Evolutionary conservation across 2,113 vertebrate genomes (phyloP).

Genomic region (Choloepus hoffmanni): DNA sequence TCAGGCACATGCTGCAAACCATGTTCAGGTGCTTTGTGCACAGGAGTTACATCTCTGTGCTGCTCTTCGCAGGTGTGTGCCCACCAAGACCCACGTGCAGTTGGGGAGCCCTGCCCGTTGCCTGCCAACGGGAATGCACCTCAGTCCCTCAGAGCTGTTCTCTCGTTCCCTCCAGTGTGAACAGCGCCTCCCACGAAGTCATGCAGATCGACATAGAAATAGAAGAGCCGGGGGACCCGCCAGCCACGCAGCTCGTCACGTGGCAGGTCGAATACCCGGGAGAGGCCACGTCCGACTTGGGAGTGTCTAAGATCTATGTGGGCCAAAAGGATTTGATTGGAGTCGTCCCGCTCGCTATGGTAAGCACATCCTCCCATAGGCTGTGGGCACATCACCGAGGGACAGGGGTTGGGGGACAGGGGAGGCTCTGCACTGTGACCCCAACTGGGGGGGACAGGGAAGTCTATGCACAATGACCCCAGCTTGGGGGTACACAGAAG

Average conservation of each 20-base stretch:
- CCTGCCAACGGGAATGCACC: accelerated
- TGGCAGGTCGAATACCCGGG: conserved; percentile 95
- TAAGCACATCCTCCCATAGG: conserved; percentile 82
- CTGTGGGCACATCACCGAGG: accelerated
- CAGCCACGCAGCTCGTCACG: conserved; percentile 92
- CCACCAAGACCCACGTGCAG: accelerated
- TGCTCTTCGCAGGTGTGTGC: accelerated
- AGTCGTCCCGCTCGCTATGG: conserved; percentile 94
- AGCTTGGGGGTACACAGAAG: too few relatives aligned
- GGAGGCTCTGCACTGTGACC: accelerated
- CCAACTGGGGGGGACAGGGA: too few relatives aligned
- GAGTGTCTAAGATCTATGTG: conserved; percentile 93
- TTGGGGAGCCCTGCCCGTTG: neutral
- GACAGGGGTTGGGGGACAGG: neutral
- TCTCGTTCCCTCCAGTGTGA: conserved; percentile 73
- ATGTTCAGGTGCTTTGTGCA: accelerated
- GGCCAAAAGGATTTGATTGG: conserved; percentile 93
- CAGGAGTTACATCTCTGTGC: accelerated
- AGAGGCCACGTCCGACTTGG: conserved; percentile 85
- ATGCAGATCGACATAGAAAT: conserved; percentile 95
- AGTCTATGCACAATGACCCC: too few relatives aligned
- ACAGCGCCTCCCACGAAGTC: conserved; percentile 88
- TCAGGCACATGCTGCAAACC: accelerated
- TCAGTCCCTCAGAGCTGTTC: neutral
- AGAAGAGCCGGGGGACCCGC: conserved; percentile 88